Evolutionary conservation across 1,140 invertebrate genomes (phyloP), one percentile per base, ranked within the genome.

Genomic region (Aphaenogaster floridana): DNA sequence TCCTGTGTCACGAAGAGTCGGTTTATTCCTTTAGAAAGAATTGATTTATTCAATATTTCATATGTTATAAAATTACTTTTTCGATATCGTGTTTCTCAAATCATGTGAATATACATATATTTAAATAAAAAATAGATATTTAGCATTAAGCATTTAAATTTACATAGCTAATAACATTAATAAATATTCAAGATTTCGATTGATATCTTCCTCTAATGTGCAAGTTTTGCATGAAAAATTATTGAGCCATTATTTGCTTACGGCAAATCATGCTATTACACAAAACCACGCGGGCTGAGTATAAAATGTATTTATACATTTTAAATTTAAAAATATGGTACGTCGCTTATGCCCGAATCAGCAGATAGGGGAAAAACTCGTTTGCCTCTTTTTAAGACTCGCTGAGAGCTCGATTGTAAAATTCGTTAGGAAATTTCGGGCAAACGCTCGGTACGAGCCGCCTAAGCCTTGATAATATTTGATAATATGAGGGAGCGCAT

Each of bases 241-340:
- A 42, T 36, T 13, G 1, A 7, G 13, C 9, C 1, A 39, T 80
- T 57, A 71, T 45, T 39, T 15, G 11, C 66, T 9, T 3, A 21
- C 15, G 13, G 11, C 34, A 52, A 66, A 50, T 68, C 13, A 2
- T 42, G 9, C 50, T 61, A 48, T 61, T 39, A 21, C n/a, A 34
- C 61, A 17, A 68, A 66, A 28, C 5, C 9, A 50, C n/a, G 13
- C 4, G 8, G n/a, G n/a, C 17, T 2, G 17, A 42, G 2, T 45
- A 34, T n/a, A 48, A 74, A 76, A 84, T 50, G 17, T 84, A 36
- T 48, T 72, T 34, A 39, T 45, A 48, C n/a, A 21, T 50, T 81
- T 83, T 11, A 5, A 64, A n/a, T 79, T 66, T 28, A 68, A 50
- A 57, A 57, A n/a, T 36, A 59, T 83, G 13, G 11, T 42, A 54